phyloP scores from a whole-genome alignment of 1,140 invertebrate genomes.

The Drosophila ananassae region DNA sequence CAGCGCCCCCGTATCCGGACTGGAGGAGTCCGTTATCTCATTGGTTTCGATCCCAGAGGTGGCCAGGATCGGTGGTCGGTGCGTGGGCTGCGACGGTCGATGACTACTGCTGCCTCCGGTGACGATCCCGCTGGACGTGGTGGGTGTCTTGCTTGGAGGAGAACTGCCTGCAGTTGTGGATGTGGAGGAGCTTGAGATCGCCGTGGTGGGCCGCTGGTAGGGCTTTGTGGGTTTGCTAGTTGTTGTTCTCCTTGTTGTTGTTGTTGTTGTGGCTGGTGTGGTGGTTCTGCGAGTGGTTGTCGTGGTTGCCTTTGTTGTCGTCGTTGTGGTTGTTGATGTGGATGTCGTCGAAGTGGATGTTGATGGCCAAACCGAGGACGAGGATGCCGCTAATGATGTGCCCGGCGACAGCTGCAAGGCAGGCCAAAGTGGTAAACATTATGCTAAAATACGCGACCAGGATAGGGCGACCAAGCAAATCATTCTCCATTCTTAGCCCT shows the following conservation, averaged over 20 bases:
- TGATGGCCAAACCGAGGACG: constrained; percentile 47
- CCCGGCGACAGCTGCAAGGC: constrained; percentile 73
- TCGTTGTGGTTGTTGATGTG: constrained; percentile 38
- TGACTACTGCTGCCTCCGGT: constrained; percentile 45
- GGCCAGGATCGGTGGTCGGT: constrained; percentile 46
- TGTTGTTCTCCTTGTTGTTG: constrained; percentile 51
- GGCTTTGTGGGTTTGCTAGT: constrained; percentile 55
- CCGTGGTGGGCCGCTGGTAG: constrained; percentile 58
- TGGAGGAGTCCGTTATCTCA: constrained; percentile 78
- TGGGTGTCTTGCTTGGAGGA: constrained; percentile 37
- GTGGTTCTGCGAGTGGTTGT: constrained; percentile 49
- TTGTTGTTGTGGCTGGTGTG: constrained; percentile 27
- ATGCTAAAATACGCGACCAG: constrained; percentile 68
- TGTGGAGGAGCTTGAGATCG: constrained; percentile 13
- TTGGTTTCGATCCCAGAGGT: constrained; percentile 77
- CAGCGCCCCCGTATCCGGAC: constrained; percentile 45
- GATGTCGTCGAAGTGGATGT: constrained; percentile 38
- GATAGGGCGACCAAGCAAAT: constrained; percentile 15
- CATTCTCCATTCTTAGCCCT: constrained; percentile 33
- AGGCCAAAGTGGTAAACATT: constrained; percentile 79
- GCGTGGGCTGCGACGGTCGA: constrained; percentile 57
- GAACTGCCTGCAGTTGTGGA: constrained; percentile 5
- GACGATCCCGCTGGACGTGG: constrained; percentile 36
- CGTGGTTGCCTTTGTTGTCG: constrained; percentile 36
- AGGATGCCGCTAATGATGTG: constrained; percentile 76